These are phyloP conservation scores for Antechinus flavipes DNA, from an alignment of 2,113 vertebrate genomes.

Conservation along the genomic window DNA sequence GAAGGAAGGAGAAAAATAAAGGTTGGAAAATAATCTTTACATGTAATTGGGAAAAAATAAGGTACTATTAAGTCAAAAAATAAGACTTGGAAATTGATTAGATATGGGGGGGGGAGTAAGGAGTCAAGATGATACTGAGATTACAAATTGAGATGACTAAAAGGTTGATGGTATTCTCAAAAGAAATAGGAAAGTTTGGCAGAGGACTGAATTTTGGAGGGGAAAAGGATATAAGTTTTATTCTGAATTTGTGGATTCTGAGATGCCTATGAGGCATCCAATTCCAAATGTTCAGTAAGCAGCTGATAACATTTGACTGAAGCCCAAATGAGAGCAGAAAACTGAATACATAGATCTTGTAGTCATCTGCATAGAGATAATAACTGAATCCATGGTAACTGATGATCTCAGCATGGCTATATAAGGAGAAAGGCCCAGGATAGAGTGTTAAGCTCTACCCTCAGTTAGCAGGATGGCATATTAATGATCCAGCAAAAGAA, in stretches of 20 bases:
- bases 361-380: not conserved
- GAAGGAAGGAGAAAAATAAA: too few species aligned
- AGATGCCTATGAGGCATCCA: not conserved
- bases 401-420: not conserved
- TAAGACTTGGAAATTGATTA: not conserved
- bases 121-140: not conserved
- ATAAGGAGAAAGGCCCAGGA: not conserved
- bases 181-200: not conserved
- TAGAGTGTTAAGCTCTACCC: not conserved
- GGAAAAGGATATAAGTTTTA: not conserved
- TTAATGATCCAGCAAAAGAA: not conserved
- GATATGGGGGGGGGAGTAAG: not conserved
- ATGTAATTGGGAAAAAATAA: too few species aligned
- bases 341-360: not conserved
- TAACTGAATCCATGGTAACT: not conserved
- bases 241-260: not conserved
- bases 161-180: not conserved
- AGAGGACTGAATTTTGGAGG: not conserved
- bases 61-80: too few species aligned
- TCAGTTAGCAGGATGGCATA: not conserved
- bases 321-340: not conserved
- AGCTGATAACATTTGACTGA: not conserved
- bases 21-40: too few species aligned
- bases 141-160: not conserved
- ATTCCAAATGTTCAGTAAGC: not conserved